Base-by-base conservation (phyloP, 2,113 vertebrate species). In the Macaca fascicularis region DNA sequence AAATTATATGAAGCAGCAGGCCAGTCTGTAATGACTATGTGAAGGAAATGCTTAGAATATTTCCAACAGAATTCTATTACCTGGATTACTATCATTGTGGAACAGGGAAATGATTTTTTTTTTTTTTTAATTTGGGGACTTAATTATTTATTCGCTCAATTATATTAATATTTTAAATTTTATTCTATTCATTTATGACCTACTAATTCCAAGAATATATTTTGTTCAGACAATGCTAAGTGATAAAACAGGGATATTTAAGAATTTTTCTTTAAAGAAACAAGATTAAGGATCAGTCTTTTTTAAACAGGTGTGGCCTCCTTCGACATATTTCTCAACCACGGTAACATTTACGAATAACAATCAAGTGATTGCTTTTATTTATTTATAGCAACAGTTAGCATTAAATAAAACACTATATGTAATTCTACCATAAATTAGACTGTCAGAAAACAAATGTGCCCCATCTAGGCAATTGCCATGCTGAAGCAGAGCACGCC, bases 1-100 rank as follows among this genome's bases (percentile, higher is more conserved):
- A 98, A 99, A 98, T 98, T 98, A 98, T 98, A 97, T 96, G 97
- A 98, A 98, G 92, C 98, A 99, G 98, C 97, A 98, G 98, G 97
- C 97, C 97, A 98, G 97, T 97, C 92, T 98, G 97, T 98, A 98
- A 99, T 98, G 98, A 98, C 90, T 98, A 97, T 97, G 95, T 97
- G 98, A 98, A 85, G 92, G 92, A 86, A 98, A 86, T 96, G 94
- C 93, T 98, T 98, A 98, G 93, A 98, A 98, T 97, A 98, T 90
- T 98, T 98, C 97, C 98, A 98, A 70, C 96, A 97, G 98, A 98
- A 96, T 97, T 98, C 96, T 96, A 96, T 98, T 98, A 98, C 98
- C 97, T 98, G 97, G 91, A 98, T 98, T 98, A 94, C 95, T 98
- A 98, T 98, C 96, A 97, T 87, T 98, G 96, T 97, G 95, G 95